Conservation (phyloP, 2,888 invertebrate genomes). For the Drosophila anceps region DNA sequence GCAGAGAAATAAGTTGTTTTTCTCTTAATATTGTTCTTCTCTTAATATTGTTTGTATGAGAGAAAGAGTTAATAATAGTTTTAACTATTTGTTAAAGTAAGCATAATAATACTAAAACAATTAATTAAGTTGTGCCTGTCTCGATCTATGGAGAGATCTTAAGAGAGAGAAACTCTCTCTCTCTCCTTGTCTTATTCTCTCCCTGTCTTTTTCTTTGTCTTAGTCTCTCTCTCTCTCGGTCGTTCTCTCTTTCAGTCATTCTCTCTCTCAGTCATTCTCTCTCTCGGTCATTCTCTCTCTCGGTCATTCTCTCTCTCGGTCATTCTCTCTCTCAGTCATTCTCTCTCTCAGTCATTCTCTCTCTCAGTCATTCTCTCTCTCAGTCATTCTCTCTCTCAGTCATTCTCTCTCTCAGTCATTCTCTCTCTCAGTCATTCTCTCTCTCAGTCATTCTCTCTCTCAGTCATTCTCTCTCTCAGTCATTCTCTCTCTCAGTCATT, state of each 20-base stretch:
- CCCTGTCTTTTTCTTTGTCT: not conserved
- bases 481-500: not conserved
- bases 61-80: no score
- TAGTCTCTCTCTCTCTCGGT: not conserved
- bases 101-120: no score
- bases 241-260: not conserved
- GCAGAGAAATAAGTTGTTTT: no score
- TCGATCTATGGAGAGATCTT: no score
- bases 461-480: not conserved
- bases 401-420: not conserved
- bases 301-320: not conserved
- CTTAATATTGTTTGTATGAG: no score
- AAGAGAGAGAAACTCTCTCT: no score
- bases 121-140: no score
- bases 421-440: not conserved
- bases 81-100: no score
- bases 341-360: not conserved
- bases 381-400: not conserved
- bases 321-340: not conserved
- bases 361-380: not conserved
- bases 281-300: not conserved
- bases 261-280: not conserved
- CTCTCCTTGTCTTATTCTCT: not conserved
- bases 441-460: not conserved
- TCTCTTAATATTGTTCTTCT: no score